phyloP scores from a whole-genome alignment of 2,797 vertebrate genomes.

The Fundulus diaphanus region DNA sequence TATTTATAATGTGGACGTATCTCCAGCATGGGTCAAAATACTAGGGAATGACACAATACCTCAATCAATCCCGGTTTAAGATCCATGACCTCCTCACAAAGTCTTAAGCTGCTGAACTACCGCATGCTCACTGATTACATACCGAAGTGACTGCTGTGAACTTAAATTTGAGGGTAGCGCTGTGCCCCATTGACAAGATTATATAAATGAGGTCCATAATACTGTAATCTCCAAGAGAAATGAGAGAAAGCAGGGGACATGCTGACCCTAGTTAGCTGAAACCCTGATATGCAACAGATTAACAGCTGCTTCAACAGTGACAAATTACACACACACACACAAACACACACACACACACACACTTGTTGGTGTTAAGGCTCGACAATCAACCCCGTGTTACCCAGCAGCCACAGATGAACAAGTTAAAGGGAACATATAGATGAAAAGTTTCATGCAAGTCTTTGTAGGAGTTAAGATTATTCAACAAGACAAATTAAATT shows the following conservation, averaged over 20 bases:
- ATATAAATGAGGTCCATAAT: constrained; percentile 67
- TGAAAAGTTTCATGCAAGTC: not conserved
- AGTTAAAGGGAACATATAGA: not conserved
- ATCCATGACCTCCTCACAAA: constrained; percentile 62
- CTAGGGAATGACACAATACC: constrained; percentile 50
- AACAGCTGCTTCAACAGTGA: constrained; percentile 53
- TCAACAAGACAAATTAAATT: constrained; percentile 26
- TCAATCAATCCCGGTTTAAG: constrained; percentile 58
- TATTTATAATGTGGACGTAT: not conserved
- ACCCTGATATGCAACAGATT: constrained; percentile 52
- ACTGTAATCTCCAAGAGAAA: constrained; percentile 74
- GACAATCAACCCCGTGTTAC: constrained; percentile 16
- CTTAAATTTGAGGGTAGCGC: constrained; percentile 58
- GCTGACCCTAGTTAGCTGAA: constrained; percentile 40
- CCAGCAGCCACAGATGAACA: constrained; percentile 1
- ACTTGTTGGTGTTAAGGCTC: constrained; percentile 31
- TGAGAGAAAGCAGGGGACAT: constrained; percentile 56
- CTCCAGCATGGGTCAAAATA: constrained; percentile 31
- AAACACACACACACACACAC: constrained; percentile 67
- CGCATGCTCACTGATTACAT: constrained; percentile 67
- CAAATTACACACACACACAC: constrained; percentile 63
- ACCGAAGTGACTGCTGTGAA: constrained; percentile 52
- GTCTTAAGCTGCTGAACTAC: constrained; percentile 63
- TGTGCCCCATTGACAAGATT: constrained; percentile 77
- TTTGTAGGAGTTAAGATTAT: not conserved